Percentiles rank a stretch among this genome's conserved stretches.
phyloP scores from a whole-genome alignment of 1,140 invertebrate species.

The Cherax quadricarinatus region DNA sequence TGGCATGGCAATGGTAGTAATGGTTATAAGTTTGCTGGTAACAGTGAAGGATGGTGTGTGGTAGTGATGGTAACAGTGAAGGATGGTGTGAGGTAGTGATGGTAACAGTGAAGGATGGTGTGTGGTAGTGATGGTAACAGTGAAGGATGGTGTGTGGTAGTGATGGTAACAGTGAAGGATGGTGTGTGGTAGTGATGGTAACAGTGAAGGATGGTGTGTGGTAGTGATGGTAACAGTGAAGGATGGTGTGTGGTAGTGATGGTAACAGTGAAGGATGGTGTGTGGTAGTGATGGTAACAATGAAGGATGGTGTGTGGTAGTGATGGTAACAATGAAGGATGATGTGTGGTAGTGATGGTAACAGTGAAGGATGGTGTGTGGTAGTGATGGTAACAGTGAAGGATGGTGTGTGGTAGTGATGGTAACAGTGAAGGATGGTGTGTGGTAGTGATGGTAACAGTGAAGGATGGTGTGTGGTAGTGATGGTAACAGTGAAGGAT shows the following conservation, averaged over 20 bases:
- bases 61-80: no score
- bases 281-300: no score
- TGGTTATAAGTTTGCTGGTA: no score
- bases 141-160: neutral
- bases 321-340: no score
- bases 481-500: slow-evolving; percentile 8
- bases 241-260: neutral
- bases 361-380: slow-evolving; percentile 1
- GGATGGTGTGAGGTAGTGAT: neutral
- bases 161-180: neutral
- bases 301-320: no score
- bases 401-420: no score
- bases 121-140: neutral
- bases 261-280: neutral
- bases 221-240: slow-evolving; percentile 8
- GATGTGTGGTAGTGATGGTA: neutral
- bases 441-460: no score
- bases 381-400: neutral
- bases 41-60: neutral
- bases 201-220: neutral
- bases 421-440: neutral
- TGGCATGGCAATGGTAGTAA: no score
- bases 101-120: neutral
- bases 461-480: neutral
- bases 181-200: no score